Percentiles rank a stretch among this genome's conserved stretches.
Evolutionary conservation across 2,797 vertebrate genomes (phyloP).

Genomic region (Pseudochaenichthys georgianus): DNA sequence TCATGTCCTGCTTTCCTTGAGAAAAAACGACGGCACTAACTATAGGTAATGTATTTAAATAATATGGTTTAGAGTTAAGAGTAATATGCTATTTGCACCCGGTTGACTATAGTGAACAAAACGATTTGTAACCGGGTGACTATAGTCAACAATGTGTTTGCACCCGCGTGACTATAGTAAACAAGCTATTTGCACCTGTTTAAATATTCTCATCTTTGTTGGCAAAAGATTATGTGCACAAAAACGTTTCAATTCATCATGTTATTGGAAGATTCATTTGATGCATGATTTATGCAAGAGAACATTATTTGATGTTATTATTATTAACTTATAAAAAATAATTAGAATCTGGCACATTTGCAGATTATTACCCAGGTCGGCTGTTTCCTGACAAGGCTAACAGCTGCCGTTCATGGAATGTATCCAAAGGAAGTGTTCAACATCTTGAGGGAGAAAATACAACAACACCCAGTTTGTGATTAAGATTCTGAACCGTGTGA

Average conservation of each 20-base stretch:
- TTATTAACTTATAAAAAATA: background rate
- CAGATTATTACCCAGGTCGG: background rate
- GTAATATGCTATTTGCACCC: too few relatives aligned
- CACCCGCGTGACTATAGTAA: too few relatives aligned
- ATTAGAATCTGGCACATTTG: background rate
- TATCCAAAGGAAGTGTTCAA: slow-evolving; percentile 8
- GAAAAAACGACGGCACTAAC: background rate
- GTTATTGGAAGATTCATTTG: background rate
- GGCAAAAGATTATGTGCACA: background rate
- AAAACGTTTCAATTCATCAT: background rate
- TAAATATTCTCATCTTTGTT: background rate
- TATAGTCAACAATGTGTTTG: too few relatives aligned
- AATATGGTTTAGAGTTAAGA: too few relatives aligned
- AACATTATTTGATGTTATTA: background rate
- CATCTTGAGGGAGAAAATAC: slow-evolving; percentile 18
- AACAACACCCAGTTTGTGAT: slow-evolving; percentile 26
- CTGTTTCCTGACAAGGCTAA: background rate
- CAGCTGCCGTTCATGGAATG: slow-evolving; percentile 6
- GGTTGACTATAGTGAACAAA: too few relatives aligned
- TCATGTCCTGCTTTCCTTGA: background rate
- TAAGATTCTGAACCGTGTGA: slow-evolving; percentile 32
- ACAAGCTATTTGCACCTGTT: background rate
- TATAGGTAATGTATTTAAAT: too few relatives aligned
- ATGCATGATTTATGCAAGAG: background rate
- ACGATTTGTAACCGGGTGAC: too few relatives aligned